Conservation (phyloP, 2,888 invertebrate species). For the Germaria angustata region DNA sequence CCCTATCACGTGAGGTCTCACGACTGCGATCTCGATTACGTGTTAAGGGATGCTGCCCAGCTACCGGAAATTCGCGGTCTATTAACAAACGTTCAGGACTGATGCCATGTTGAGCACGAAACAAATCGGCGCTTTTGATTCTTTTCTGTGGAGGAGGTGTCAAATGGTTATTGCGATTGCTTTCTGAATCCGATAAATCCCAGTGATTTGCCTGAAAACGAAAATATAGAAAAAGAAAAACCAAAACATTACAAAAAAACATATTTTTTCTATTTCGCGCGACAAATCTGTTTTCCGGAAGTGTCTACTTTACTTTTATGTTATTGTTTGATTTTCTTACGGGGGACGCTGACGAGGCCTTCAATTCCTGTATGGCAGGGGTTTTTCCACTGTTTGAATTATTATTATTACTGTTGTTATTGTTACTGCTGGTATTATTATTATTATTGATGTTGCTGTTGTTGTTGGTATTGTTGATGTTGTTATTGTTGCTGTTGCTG, state of each 20-base stretch:
- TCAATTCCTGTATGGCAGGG: conserved; percentile 79
- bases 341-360: conserved; percentile 79
- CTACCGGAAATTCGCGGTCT: conserved; percentile 78
- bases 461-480: conserved; percentile 63
- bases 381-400: conserved; percentile 70
- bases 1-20: conserved; percentile 80
- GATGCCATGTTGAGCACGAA: conserved; percentile 83
- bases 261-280: conserved; percentile 51
- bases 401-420: conserved; percentile 49
- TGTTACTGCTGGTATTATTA: conserved; percentile 32
- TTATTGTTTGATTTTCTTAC: conserved; percentile 78
- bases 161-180: conserved; percentile 81
- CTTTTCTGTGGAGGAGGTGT: conserved; percentile 85
- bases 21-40: conserved; percentile 76
- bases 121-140: conserved; percentile 86
- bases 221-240: not conserved
- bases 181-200: conserved; percentile 82
- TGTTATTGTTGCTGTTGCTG: conserved; percentile 55
- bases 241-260: not conserved
- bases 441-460: conserved; percentile 60
- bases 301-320: conserved; percentile 77
- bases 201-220: conserved; percentile 80
- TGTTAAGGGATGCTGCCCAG: conserved; percentile 78
- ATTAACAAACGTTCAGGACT: conserved; percentile 79
- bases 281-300: conserved; percentile 71